A percentile compares a stretch with the other conserved stretches of the same genome.
Evolutionary conservation across 1,140 invertebrate genomes (phyloP).

Genomic region (Drosophila pseudoananassae): DNA sequence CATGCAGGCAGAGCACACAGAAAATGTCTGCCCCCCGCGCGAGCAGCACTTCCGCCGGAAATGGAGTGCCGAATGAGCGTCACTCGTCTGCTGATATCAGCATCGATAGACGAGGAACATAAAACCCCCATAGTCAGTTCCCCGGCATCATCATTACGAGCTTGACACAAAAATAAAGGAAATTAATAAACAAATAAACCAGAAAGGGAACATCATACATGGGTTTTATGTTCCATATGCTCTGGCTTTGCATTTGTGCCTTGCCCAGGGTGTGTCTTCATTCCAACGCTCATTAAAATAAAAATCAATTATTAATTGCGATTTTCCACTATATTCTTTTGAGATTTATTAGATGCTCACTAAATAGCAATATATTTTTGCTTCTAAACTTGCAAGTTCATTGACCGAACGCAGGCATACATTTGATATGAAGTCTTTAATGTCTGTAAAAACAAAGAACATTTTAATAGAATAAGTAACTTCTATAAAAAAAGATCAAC

Average conservation of each 20-base stretch:
- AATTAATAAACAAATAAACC: conserved; percentile 47
- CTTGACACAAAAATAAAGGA: conserved; percentile 63
- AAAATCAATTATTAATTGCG: no score
- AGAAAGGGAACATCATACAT: background rate
- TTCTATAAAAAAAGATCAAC: background rate
- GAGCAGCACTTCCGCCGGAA: conserved; percentile 69
- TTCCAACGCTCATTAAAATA: no score
- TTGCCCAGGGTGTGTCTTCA: no score
- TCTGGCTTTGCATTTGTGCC: no score
- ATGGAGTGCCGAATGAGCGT: conserved; percentile 59
- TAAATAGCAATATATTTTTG: no score
- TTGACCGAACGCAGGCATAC: background rate
- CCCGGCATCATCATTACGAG: conserved; percentile 69
- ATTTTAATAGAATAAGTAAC: background rate
- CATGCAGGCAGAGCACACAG: conserved; percentile 23
- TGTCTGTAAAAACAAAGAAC: background rate
- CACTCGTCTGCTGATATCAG: conserved; percentile 62
- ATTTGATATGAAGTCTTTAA: conserved; percentile 1
- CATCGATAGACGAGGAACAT: conserved; percentile 59
- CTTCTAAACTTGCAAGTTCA: background rate
- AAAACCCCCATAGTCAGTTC: conserved; percentile 64
- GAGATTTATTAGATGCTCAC: no score
- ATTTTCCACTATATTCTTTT: no score
- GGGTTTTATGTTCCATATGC: no score
- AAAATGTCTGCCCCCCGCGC: conserved; percentile 46